A percentile compares a stretch with the other conserved stretches of the same genome.
These are phyloP conservation scores for Thumatha senex DNA, from an alignment of 2,888 invertebrate genomes.

Conservation along the genomic window DNA sequence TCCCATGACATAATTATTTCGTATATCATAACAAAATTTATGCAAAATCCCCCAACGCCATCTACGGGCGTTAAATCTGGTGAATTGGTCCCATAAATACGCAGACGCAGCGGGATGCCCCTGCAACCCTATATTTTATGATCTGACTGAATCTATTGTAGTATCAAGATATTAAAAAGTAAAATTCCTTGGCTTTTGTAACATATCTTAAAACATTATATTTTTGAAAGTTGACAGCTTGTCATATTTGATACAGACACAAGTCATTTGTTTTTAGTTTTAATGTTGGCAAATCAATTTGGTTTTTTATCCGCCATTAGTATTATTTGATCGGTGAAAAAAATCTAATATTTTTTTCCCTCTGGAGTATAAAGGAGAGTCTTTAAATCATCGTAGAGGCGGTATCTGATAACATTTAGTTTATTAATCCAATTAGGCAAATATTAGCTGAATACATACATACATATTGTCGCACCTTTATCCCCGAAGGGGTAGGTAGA, in stretches of 20 bases:
- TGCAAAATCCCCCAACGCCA: slow-evolving; percentile 53
- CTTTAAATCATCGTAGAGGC: too few species aligned
- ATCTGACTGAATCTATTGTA: background rate
- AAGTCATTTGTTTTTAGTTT: slow-evolving; percentile 35
- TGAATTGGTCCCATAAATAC: slow-evolving; percentile 30
- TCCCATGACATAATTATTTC: slow-evolving; percentile 54
- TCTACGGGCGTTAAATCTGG: slow-evolving; percentile 47
- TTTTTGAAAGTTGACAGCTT: slow-evolving; percentile 20
- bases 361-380: too few species aligned
- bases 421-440: too few species aligned
- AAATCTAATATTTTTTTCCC: too few species aligned
- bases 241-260: slow-evolving; percentile 43
- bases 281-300: slow-evolving; percentile 37
- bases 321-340: background rate
- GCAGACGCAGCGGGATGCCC: slow-evolving; percentile 39
- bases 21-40: slow-evolving; percentile 52
- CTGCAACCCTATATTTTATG: slow-evolving; percentile 12
- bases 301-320: background rate
- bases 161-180: background rate
- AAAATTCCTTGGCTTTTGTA: slow-evolving; percentile 5
- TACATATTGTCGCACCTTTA: too few species aligned
- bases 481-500: too few species aligned
- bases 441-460: too few species aligned
- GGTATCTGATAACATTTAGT: too few species aligned
- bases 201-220: slow-evolving; percentile 4